Evolutionary conservation across 2,888 invertebrate species (phyloP).

Genomic region (Fragum whitleyi): DNA sequence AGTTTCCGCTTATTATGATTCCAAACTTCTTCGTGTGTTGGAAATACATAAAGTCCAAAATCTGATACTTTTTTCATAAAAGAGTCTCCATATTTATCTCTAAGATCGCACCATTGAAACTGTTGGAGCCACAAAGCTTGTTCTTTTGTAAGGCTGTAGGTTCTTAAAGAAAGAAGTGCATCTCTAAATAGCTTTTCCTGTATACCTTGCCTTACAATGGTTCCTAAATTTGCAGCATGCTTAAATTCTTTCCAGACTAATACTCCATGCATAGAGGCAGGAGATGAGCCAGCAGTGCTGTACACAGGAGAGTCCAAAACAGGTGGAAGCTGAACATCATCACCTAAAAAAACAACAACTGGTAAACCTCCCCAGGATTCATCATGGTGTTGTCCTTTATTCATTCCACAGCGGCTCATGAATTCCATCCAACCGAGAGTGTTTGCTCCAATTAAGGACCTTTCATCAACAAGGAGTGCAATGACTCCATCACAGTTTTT

Average conservation of each 20-base stretch:
- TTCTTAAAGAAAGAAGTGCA: conserved; percentile 42
- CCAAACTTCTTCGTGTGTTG: conserved; percentile 34
- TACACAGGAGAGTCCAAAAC: conserved; percentile 64
- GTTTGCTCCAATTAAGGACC: conserved; percentile 43
- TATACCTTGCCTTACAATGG: conserved; percentile 44
- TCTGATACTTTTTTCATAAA: conserved; percentile 9
- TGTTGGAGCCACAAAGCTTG: too few species aligned
- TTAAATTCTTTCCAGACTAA: conserved; percentile 54
- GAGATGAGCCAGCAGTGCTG: not conserved
- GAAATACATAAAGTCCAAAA: conserved; percentile 33
- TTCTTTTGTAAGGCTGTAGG: conserved; percentile 28
- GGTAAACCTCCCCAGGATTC: conserved; percentile 43
- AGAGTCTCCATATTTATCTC: not conserved
- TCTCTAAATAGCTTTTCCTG: conserved; percentile 32
- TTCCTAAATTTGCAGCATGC: conserved; percentile 37
- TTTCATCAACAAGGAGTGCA: conserved; percentile 65
- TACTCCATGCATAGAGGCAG: conserved; percentile 53
- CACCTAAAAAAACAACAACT: too few species aligned
- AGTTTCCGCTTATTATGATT: conserved; percentile 45
- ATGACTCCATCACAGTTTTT: conserved; percentile 52
- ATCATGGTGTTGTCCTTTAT: too few species aligned
- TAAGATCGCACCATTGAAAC: not conserved
- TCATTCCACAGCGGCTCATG: conserved; percentile 29
- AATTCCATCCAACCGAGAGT: conserved; percentile 56
- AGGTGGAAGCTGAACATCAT: conserved; percentile 66